A percentile compares a stretch with the other conserved stretches of the same genome.
phyloP scores from a whole-genome alignment of 2,888 invertebrate species.

The Acleris laterana region DNA sequence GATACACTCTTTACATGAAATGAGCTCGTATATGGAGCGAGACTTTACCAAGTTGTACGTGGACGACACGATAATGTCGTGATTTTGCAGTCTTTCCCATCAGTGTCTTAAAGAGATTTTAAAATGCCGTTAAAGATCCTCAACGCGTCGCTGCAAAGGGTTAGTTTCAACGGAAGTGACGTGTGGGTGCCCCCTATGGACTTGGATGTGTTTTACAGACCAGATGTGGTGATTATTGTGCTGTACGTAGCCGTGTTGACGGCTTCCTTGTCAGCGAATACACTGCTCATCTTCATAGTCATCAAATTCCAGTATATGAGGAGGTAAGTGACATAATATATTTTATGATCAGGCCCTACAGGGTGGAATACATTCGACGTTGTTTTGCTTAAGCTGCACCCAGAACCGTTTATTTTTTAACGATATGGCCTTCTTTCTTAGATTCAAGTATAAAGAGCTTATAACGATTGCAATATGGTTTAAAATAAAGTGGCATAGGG shows the following conservation, averaged over 20 bases:
- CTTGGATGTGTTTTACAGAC: conserved; percentile 70
- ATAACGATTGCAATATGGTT: no score
- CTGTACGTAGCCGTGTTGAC: conserved; percentile 87
- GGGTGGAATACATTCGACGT: no score
- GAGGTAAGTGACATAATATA: conserved; percentile 79
- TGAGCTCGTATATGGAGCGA: not conserved
- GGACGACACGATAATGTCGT: conserved; percentile 2
- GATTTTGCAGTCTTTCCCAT: not conserved
- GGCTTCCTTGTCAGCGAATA: conserved; percentile 87
- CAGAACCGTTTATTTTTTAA: no score
- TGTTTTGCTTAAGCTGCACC: no score
- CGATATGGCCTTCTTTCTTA: no score
- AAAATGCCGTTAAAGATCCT: conserved; percentile 48
- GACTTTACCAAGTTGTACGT: not conserved
- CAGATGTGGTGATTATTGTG: conserved; percentile 83
- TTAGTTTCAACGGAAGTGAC: conserved; percentile 55
- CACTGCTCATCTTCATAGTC: conserved; percentile 88
- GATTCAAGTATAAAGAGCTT: no score
- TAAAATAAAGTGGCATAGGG: no score
- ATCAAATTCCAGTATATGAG: conserved; percentile 89
- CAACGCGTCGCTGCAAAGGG: conserved; percentile 47
- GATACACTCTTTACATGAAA: not conserved
- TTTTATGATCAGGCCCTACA: no score
- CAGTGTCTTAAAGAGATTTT: not conserved
- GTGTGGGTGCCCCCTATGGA: conserved; percentile 58